These are phyloP conservation scores for Acanthosepion esculentum DNA, from an alignment of 2,888 invertebrate genomes.

Conservation along the genomic window DNA sequence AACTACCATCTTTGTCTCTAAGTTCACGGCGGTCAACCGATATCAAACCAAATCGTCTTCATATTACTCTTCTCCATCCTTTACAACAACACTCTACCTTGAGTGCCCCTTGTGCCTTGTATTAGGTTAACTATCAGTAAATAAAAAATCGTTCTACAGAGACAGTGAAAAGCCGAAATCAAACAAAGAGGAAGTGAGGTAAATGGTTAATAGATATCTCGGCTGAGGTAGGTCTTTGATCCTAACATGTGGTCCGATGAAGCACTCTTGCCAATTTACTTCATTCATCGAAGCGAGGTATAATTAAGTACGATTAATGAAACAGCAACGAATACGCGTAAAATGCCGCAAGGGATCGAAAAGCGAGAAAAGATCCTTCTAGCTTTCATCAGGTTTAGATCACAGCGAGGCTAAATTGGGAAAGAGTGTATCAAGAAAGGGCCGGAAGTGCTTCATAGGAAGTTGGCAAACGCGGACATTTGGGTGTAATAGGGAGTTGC, in stretches of 20 bases:
- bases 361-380: background rate
- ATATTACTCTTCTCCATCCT: no score
- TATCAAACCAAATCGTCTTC: no score
- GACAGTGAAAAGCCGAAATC: no score
- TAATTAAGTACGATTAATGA: background rate
- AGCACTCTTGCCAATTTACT: background rate
- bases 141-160: no score
- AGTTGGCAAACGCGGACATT: background rate
- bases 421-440: background rate
- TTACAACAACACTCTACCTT: no score
- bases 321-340: background rate
- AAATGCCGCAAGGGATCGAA: background rate
- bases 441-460: background rate
- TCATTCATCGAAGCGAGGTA: background rate
- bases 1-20: no score
- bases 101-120: no score
- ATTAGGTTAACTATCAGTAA: no score
- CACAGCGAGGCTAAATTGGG: background rate
- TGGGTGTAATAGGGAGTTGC: background rate
- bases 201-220: background rate
- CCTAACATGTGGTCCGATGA: background rate
- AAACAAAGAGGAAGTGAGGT: no score
- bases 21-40: no score
- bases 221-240: background rate
- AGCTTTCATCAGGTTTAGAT: background rate